Conservation (phyloP, 2,113 vertebrate species). For the Lagopus muta region DNA sequence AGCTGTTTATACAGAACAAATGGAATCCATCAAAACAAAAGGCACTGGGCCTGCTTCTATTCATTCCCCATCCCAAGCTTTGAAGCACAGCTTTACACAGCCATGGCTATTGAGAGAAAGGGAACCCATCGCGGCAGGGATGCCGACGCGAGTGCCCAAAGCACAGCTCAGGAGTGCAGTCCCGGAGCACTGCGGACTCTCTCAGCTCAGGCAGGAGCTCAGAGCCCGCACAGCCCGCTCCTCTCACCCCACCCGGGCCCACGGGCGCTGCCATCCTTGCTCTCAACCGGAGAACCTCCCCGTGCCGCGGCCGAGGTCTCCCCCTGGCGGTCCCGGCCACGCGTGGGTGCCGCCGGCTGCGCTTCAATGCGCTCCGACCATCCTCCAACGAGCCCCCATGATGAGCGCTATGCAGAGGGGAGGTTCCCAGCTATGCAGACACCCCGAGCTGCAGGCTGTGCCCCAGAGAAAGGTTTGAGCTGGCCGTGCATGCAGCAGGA, state of each 20-base stretch:
- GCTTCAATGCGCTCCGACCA: too few relatives aligned
- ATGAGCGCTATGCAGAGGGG: too few relatives aligned
- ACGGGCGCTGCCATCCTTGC: not conserved
- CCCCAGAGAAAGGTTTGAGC: too few relatives aligned
- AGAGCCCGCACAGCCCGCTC: not conserved
- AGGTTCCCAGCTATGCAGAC: too few relatives aligned
- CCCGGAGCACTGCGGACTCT: not conserved
- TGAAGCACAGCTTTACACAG: not conserved
- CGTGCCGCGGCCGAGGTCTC: not conserved
- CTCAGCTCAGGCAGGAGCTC: not conserved
- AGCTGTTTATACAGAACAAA: slow-evolving; percentile 61
- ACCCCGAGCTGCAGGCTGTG: too few relatives aligned
- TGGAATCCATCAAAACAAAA: slow-evolving; percentile 71
- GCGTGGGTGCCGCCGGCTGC: not conserved
- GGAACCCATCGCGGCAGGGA: not conserved
- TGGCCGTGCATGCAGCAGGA: too few relatives aligned
- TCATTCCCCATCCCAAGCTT: slow-evolving; percentile 45
- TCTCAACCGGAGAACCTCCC: not conserved
- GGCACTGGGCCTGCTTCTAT: slow-evolving; percentile 53
- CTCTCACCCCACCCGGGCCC: not conserved
- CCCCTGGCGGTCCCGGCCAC: slow-evolving; percentile 22
- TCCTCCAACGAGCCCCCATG: too few relatives aligned
- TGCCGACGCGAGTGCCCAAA: fast-evolving
- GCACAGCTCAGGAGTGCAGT: not conserved
- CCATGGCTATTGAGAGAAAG: not conserved